These are phyloP conservation scores for Rhinichthys osculus DNA, from an alignment of 2,797 vertebrate species.

Conservation along the genomic window DNA sequence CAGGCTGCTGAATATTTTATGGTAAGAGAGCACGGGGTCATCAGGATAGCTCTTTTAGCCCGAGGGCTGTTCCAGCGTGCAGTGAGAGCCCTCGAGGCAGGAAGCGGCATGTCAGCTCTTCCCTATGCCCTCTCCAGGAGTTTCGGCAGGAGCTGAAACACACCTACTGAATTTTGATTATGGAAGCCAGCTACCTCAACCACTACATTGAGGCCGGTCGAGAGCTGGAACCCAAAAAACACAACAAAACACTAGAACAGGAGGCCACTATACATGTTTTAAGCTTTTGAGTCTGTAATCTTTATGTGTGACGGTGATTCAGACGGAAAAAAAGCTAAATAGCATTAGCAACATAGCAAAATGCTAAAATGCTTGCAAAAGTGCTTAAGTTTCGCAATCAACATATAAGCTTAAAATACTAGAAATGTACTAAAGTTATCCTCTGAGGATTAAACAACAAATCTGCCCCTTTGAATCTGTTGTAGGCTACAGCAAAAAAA, in stretches of 20 bases:
- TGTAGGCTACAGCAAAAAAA: background rate
- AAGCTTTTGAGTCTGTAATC: background rate
- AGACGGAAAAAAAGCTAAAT: background rate
- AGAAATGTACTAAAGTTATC: background rate
- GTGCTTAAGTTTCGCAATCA: background rate
- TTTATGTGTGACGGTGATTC: background rate
- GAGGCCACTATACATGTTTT: background rate
- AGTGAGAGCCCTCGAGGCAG: conserved; percentile 73
- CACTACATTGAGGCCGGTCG: conserved; percentile 47
- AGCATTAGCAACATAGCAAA: background rate
- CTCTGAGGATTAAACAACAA: background rate
- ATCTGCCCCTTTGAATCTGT: background rate
- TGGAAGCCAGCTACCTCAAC: conserved; percentile 67
- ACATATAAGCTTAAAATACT: background rate
- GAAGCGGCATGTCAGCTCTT: conserved; percentile 75
- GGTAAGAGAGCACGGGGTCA: conserved; percentile 60
- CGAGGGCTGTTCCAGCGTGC: conserved; percentile 72
- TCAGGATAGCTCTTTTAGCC: conserved; percentile 68
- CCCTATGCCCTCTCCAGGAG: conserved; percentile 69
- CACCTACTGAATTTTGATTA: conserved; percentile 69
- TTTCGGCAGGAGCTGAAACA: conserved; percentile 62
- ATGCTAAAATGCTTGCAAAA: background rate
- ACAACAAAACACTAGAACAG: background rate
- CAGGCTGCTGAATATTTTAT: conserved; percentile 70
- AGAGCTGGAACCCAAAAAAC: conserved; percentile 14